Evolutionary conservation across 1,140 invertebrate species (phyloP).

Genomic region (Drosophila trapezifrons): DNA sequence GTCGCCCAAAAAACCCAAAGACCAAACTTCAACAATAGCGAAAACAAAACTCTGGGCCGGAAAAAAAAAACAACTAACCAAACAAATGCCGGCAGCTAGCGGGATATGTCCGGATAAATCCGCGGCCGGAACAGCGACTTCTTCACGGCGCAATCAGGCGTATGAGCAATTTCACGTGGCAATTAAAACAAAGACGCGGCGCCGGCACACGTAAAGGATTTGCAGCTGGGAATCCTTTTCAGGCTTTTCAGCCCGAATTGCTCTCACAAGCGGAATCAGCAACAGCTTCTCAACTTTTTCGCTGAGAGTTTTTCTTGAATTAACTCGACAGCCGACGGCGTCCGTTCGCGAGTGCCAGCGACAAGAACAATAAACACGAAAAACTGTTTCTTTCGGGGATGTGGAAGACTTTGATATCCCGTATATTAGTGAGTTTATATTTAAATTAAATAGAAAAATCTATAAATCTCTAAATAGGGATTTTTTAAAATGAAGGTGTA

Average conservation of each 20-base stretch:
- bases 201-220: slow-evolving; percentile 69
- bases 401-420: background rate
- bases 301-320: slow-evolving; percentile 62
- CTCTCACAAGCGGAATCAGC: slow-evolving; percentile 42
- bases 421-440: too few relatives aligned
- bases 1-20: slow-evolving; percentile 35
- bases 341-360: slow-evolving; percentile 25
- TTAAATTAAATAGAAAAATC: too few relatives aligned
- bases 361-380: slow-evolving; percentile 50
- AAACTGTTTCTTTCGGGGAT: background rate
- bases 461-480: too few relatives aligned
- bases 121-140: slow-evolving; percentile 53
- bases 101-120: slow-evolving; percentile 27
- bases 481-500: too few relatives aligned
- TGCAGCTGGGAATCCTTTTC: slow-evolving; percentile 63
- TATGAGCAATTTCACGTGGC: slow-evolving; percentile 78
- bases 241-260: slow-evolving; percentile 9
- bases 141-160: slow-evolving; percentile 72
- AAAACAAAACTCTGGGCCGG: slow-evolving; percentile 44
- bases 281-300: slow-evolving; percentile 45
- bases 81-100: slow-evolving; percentile 47
- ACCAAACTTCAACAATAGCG: slow-evolving; percentile 58
- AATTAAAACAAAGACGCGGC: slow-evolving; percentile 74
- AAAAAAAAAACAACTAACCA: slow-evolving; percentile 33
- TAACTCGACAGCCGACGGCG: slow-evolving; percentile 51